Percentiles rank a stretch among this genome's conserved stretches.
Evolutionary conservation across 2,797 vertebrate species (phyloP).

Genomic region (Dryobates pubescens): DNA sequence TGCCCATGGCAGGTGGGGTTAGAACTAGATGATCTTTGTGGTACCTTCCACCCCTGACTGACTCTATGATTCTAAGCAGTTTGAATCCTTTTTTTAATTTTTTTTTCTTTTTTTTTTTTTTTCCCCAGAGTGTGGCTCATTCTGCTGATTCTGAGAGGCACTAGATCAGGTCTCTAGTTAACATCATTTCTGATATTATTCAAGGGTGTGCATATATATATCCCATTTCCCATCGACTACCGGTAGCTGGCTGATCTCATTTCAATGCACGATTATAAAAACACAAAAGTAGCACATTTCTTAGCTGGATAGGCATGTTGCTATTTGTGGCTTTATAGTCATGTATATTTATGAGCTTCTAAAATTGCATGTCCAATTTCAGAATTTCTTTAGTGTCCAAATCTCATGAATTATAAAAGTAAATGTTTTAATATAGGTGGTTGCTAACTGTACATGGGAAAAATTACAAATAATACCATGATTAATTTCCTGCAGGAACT

Average conservation of each 20-base stretch:
- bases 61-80: no score
- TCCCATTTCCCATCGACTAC: background rate
- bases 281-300: constrained; percentile 40
- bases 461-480: constrained; percentile 36
- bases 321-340: constrained; percentile 55
- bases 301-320: constrained; percentile 31
- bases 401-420: constrained; percentile 59
- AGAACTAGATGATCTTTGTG: no score
- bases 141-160: background rate
- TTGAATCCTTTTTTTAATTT: no score
- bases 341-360: constrained; percentile 63
- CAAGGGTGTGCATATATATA: background rate
- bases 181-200: background rate
- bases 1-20: no score
- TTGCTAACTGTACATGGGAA: constrained; percentile 40
- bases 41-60: no score
- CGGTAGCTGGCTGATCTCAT: background rate
- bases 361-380: constrained; percentile 63
- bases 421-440: constrained; percentile 38
- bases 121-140: background rate
- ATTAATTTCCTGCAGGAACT: constrained; percentile 50
- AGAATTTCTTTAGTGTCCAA: constrained; percentile 28
- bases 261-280: constrained; percentile 8
- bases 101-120: background rate
- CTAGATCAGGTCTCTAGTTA: background rate